Percentiles rank a stretch among this genome's conserved stretches.
These are phyloP conservation scores for Mnemiopsis leidyi DNA, from an alignment of 37 sponge, comb jelly and placozoan genomes.

Conservation along the genomic window DNA sequence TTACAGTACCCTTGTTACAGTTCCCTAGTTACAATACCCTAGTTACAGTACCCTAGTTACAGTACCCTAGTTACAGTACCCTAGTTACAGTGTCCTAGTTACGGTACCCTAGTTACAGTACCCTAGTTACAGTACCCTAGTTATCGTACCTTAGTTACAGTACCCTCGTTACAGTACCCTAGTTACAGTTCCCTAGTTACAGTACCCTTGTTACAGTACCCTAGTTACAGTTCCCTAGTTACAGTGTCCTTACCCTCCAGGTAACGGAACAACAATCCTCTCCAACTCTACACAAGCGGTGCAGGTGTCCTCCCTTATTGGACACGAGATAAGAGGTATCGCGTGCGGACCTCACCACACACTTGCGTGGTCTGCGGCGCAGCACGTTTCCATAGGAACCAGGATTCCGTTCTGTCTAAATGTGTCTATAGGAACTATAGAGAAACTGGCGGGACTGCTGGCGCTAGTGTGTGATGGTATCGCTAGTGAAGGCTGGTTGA, in stretches of 20 bases:
- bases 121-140: no score
- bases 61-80: no score
- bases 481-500: slow-evolving; percentile 24
- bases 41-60: no score
- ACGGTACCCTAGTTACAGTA: no score
- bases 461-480: slow-evolving; percentile 70
- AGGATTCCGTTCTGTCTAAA: slow-evolving; percentile 83
- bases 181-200: no score
- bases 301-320: not conserved
- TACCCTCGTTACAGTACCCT: no score
- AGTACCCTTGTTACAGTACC: no score
- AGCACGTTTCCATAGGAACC: slow-evolving; percentile 51
- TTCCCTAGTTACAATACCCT: no score
- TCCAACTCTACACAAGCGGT: not conserved
- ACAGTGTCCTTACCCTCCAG: not conserved
- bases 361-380: slow-evolving; percentile 70
- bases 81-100: no score
- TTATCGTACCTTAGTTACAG: no score
- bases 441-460: slow-evolving; percentile 75
- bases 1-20: no score
- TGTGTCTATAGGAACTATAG: slow-evolving; percentile 71
- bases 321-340: slow-evolving; percentile 7
- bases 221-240: no score
- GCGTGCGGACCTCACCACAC: slow-evolving; percentile 71
- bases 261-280: slow-evolving; percentile 28